A percentile compares a stretch with the other conserved stretches of the same genome.
Conservation (phyloP, 2,797 vertebrate species). For the Hyperoplus lanceolatus region DNA sequence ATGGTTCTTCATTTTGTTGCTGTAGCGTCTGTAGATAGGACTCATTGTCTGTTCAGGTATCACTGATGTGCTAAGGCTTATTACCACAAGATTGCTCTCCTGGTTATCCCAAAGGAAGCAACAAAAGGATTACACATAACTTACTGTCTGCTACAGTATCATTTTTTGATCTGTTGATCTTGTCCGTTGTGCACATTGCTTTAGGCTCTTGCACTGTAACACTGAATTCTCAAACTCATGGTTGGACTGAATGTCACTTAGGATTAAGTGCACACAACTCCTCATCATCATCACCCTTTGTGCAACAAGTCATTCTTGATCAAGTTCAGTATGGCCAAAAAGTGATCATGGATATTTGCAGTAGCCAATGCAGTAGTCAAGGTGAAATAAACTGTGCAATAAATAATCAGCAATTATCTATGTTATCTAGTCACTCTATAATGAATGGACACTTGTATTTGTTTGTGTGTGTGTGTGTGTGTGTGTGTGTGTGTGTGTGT, state of each 20-base stretch:
- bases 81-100: background rate
- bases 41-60: background rate
- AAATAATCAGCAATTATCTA: background rate
- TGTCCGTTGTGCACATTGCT: too few species aligned
- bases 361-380: background rate
- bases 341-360: background rate
- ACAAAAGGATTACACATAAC: too few species aligned
- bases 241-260: background rate
- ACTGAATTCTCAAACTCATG: too few species aligned
- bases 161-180: too few species aligned
- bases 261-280: background rate
- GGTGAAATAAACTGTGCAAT: slow-evolving; percentile 3
- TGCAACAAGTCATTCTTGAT: background rate
- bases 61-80: background rate
- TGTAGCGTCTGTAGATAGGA: background rate
- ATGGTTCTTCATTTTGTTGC: background rate
- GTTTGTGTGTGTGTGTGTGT: too few species aligned
- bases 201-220: too few species aligned
- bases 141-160: too few species aligned
- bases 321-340: background rate
- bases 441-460: too few species aligned
- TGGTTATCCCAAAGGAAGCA: background rate
- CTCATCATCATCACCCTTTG: background rate
- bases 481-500: background rate
- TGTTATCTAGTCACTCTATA: too few species aligned